phyloP scores from a whole-genome alignment of 2,113 vertebrate species.

The Phycodurus eques region DNA sequence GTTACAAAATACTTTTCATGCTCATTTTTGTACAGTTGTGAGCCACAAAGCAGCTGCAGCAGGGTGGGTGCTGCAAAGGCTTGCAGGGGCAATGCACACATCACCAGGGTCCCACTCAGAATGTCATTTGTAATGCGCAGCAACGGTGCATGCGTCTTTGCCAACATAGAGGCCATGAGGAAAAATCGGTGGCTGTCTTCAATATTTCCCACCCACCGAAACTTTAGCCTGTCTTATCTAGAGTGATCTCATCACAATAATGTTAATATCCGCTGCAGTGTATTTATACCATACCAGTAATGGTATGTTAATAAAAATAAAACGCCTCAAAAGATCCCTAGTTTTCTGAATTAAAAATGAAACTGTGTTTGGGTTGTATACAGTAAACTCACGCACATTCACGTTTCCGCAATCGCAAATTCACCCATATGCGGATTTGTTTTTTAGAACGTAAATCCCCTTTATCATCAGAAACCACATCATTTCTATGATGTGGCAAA shows the following conservation, averaged over 20 bases:
- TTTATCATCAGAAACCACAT: too few relatives aligned
- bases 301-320: too few relatives aligned
- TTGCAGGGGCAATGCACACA: constrained; percentile 26
- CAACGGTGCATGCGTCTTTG: constrained; percentile 17
- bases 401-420: too few relatives aligned
- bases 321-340: too few relatives aligned
- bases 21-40: background rate
- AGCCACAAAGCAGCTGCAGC: background rate
- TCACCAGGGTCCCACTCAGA: constrained; percentile 40
- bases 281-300: background rate
- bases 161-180: constrained; percentile 31
- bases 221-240: constrained; percentile 33
- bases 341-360: too few relatives aligned
- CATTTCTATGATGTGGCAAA: too few relatives aligned
- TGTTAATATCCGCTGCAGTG: constrained; percentile 8
- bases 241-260: constrained; percentile 15
- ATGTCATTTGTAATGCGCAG: constrained; percentile 51
- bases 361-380: too few relatives aligned
- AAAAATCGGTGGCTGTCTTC: constrained; percentile 48
- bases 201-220: background rate
- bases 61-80: constrained; percentile 8
- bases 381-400: too few relatives aligned
- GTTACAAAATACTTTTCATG: background rate
- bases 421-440: too few relatives aligned
- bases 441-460: too few relatives aligned